Evolutionary conservation across 2,888 invertebrate genomes (phyloP).

Genomic region (Temnothorax unifasciatus): DNA sequence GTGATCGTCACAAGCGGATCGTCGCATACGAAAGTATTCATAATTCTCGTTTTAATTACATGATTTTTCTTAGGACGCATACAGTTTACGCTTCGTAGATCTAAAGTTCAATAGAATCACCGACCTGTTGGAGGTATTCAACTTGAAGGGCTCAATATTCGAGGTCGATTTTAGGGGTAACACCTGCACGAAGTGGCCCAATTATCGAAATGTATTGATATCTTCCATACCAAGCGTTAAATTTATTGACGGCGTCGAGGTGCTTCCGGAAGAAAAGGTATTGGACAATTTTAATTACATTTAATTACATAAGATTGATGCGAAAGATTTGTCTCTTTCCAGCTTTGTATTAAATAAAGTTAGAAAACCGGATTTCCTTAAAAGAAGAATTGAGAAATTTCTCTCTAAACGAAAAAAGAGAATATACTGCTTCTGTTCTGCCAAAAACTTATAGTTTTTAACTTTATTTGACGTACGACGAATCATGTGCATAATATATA

Average conservation of each 20-base stretch:
- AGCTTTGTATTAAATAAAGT: neutral
- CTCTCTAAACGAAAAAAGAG: neutral
- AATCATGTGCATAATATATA: neutral
- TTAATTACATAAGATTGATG: neutral
- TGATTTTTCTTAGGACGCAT: slow-evolving; percentile 70
- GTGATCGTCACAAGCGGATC: slow-evolving; percentile 61
- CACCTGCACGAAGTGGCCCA: slow-evolving; percentile 81
- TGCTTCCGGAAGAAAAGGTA: slow-evolving; percentile 82
- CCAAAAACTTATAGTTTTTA: neutral
- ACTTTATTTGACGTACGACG: neutral
- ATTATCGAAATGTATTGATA: slow-evolving; percentile 83
- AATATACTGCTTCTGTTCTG: neutral
- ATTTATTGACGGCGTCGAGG: slow-evolving; percentile 82
- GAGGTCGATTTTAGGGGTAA: slow-evolving; percentile 84
- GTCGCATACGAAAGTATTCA: neutral
- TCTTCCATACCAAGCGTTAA: slow-evolving; percentile 82
- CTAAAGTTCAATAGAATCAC: slow-evolving; percentile 82
- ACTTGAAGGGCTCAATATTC: slow-evolving; percentile 80
- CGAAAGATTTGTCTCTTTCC: neutral
- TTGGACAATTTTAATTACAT: neutral
- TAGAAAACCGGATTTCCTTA: neutral
- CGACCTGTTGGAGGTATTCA: slow-evolving; percentile 84
- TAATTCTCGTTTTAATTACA: neutral
- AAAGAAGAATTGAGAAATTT: neutral
- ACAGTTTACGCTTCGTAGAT: slow-evolving; percentile 82